These are phyloP conservation scores for Emydocephalus ijimae DNA, from an alignment of 2,113 vertebrate species.

Conservation along the genomic window DNA sequence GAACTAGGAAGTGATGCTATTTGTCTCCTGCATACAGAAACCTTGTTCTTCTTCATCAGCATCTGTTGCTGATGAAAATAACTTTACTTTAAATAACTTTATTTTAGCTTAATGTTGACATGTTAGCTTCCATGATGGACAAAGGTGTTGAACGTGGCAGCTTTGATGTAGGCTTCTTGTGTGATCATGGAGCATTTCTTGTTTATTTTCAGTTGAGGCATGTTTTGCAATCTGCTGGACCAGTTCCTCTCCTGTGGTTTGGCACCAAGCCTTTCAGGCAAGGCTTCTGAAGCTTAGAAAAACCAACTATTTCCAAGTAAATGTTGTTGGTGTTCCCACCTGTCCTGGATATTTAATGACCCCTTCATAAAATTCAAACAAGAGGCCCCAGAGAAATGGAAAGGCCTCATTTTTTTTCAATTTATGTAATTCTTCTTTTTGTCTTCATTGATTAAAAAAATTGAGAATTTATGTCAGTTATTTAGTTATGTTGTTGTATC, in stretches of 20 bases:
- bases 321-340: background rate
- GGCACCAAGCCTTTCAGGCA: background rate
- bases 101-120: background rate
- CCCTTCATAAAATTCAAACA: background rate
- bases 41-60: background rate
- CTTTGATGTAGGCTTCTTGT: background rate
- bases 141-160: background rate
- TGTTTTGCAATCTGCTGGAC: background rate
- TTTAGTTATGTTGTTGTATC: background rate
- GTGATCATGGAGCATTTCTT: constrained; percentile 16
- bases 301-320: background rate
- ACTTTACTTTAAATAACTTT: background rate
- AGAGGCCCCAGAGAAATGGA: background rate
- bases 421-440: background rate
- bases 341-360: background rate
- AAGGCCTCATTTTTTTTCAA: background rate
- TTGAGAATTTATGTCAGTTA: background rate
- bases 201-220: constrained; percentile 20
- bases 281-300: background rate
- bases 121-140: background rate
- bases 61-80: background rate
- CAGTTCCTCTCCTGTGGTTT: background rate
- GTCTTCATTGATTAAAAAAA: background rate
- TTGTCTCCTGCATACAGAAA: background rate
- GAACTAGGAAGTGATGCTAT: background rate